These are phyloP conservation scores for Lineus longissimus DNA, from an alignment of 1,140 invertebrate species.

Conservation along the genomic window DNA sequence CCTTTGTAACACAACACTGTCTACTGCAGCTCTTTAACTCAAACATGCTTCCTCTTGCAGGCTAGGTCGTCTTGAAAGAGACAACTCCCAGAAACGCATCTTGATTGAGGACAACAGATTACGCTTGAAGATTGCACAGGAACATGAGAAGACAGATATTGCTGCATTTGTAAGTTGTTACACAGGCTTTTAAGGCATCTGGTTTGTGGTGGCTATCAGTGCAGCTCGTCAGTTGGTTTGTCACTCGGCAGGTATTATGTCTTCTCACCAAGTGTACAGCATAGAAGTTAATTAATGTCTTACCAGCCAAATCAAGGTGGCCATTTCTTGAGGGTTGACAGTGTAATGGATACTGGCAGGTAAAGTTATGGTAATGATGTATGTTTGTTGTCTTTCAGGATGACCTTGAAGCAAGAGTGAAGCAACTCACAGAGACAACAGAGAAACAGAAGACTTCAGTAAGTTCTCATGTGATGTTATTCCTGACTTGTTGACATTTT, in stretches of 20 bases:
- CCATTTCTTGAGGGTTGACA: too few species aligned
- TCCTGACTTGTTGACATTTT: too few species aligned
- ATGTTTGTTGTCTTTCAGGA: constrained; percentile 25
- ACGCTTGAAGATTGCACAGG: constrained; percentile 40
- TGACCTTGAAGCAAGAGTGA: constrained; percentile 42
- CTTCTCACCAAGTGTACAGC: too few species aligned
- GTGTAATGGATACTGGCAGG: too few species aligned
- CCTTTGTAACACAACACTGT: too few species aligned
- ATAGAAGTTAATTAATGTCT: too few species aligned
- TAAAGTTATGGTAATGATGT: background rate
- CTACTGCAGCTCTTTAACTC: too few species aligned
- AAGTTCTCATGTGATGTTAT: background rate
- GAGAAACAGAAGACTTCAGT: constrained; percentile 43
- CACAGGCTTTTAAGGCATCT: background rate
- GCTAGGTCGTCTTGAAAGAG: constrained; percentile 42
- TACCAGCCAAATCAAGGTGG: too few species aligned
- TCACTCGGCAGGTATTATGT: too few species aligned
- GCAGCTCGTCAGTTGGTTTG: too few species aligned
- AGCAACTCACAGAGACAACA: constrained; percentile 34
- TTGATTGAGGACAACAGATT: constrained; percentile 45
- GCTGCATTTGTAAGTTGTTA: constrained; percentile 37
- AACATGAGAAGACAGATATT: constrained; percentile 39
- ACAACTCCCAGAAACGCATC: constrained; percentile 45
- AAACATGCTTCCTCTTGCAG: too few species aligned
- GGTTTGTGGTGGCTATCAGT: background rate